A percentile compares a stretch with the other conserved stretches of the same genome.
Evolutionary conservation across 2,797 vertebrate species (phyloP).

Genomic region (Carduelis carduelis): DNA sequence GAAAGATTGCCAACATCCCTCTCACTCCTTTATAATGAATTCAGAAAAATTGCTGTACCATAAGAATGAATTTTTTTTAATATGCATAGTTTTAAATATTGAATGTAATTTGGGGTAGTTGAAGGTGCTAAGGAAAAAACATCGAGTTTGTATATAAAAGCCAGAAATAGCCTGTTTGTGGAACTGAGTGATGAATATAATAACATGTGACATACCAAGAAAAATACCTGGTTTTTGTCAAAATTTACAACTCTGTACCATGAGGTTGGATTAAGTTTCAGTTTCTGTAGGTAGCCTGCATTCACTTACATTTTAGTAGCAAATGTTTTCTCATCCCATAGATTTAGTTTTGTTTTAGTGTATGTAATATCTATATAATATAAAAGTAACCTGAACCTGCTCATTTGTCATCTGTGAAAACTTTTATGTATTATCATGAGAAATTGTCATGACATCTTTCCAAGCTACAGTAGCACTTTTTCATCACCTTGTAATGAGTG

Average conservation of each 20-base stretch:
- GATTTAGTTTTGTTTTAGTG: neutral
- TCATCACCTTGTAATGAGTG: neutral
- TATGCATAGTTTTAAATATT: neutral
- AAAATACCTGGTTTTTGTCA: neutral
- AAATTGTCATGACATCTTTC: neutral
- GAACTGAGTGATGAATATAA: neutral
- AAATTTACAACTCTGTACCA: neutral
- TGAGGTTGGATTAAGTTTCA: neutral
- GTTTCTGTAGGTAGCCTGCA: neutral
- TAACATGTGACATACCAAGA: accelerated
- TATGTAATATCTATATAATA: neutral
- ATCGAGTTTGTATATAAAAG: neutral
- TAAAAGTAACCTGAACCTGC: neutral
- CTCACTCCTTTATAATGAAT: neutral
- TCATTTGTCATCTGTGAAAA: neutral
- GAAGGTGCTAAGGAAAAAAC: neutral
- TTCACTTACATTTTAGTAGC: neutral
- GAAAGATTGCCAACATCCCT: neutral
- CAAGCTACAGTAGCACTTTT: neutral
- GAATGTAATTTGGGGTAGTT: neutral
- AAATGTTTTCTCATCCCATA: neutral
- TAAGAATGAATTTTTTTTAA: neutral
- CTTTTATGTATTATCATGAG: neutral
- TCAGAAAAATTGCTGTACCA: neutral
- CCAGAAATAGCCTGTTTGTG: neutral